These are phyloP conservation scores for Pimpla rufipes DNA, from an alignment of 2,888 invertebrate species.

Conservation along the genomic window DNA sequence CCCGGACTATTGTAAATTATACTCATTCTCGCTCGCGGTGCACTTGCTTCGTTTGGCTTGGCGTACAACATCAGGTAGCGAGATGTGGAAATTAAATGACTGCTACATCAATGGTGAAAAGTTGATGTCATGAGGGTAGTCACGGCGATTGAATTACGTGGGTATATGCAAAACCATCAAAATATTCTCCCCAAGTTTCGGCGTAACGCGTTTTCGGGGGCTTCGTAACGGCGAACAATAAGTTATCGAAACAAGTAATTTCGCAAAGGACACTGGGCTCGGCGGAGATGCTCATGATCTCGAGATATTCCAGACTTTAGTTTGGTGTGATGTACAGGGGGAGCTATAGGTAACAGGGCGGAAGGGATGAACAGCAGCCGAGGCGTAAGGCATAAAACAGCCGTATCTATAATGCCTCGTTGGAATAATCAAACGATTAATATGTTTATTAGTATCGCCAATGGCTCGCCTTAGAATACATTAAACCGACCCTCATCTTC, in stretches of 20 bases:
- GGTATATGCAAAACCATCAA: neutral
- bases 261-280: constrained; percentile 46
- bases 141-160: neutral
- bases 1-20: constrained; percentile 59
- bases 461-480: constrained; percentile 77
- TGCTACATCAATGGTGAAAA: neutral
- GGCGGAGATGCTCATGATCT: constrained; percentile 44
- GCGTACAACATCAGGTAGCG: neutral
- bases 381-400: constrained; percentile 75
- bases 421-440: constrained; percentile 82
- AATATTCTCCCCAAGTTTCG: constrained; percentile 20
- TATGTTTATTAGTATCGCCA: constrained; percentile 82
- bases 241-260: constrained; percentile 69
- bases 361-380: constrained; percentile 72
- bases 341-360: constrained; percentile 39
- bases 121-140: neutral
- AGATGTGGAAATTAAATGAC: neutral
- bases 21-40: constrained; percentile 22
- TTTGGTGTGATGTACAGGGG: constrained; percentile 20
- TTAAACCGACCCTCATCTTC: constrained; percentile 70
- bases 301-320: constrained; percentile 50
- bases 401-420: constrained; percentile 77
- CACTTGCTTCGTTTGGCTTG: constrained; percentile 38
- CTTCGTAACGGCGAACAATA: constrained; percentile 61
- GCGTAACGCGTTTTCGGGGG: neutral